Evolutionary conservation across 2,797 vertebrate species (phyloP), one percentile per base, ranked within the genome.

Genomic region (Champsocephalus esox): DNA sequence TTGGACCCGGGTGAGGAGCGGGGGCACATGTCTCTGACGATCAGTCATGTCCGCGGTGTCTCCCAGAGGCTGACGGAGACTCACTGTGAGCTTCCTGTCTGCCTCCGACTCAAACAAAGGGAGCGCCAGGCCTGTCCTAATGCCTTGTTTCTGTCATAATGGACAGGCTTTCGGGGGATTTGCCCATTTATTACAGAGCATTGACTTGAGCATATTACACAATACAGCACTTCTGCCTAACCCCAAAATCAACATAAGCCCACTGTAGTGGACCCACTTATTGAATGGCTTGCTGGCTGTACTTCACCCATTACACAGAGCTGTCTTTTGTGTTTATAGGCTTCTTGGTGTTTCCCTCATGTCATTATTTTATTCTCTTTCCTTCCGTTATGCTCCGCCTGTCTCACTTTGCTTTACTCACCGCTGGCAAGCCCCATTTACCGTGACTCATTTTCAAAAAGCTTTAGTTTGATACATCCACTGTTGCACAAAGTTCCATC

Each of bases 201-300:
- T 92, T 92, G 90, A 87, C 87, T 86, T 84, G 81, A 87, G 84
- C 79, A 79, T 80, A 88, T 90, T 88, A 92, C 88, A 88, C 84
- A 86, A 87, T 87, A 74, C 63, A 4, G 73, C 13, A 46, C 77
- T 85, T 85, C 80, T 83, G 69, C 66, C 82, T 84, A 87, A 84
- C 87, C 83, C 72, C 81, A 82, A 75, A 81, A 87, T 85, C 84
- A 87, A 75, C 60, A 85, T 88, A 86, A 88, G 72, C 80, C 77
- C 79, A 75, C 61, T 79, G 81, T 77, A 75, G 81, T 73, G 80
- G 76, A 88, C 79, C 82, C 73, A 65, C 75, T 91, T 82, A 76
- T 73, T 62, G 69, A 64, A 80, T 61, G 66, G 48, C 84, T 78
- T 65, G 49, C 60, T 70, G 77, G 57, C 74, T 73, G 57, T 55